Percentiles rank a stretch among this genome's conserved stretches.
Conservation (phyloP, 2,113 vertebrate genomes). For the Spea multiplicata region DNA sequence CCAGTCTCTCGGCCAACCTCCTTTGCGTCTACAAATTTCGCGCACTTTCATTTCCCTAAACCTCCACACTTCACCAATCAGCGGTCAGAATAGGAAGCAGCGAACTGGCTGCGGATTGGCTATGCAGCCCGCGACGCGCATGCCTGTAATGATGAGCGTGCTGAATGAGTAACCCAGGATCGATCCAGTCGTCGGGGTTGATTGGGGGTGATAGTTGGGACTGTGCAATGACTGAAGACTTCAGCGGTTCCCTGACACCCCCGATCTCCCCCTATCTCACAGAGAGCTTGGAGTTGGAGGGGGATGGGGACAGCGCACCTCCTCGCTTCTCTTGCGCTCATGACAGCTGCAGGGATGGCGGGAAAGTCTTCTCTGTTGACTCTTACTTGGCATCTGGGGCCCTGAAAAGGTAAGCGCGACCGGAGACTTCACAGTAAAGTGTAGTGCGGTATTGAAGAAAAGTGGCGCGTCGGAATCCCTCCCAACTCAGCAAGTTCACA, state of each 20-base stretch:
- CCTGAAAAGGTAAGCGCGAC: conserved; percentile 77
- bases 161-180: conserved; percentile 37
- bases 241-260: conserved; percentile 63
- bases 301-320: conserved; percentile 59
- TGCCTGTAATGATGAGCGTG: background rate
- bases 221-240: conserved; percentile 73
- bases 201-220: too few relatives aligned
- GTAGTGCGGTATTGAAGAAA: too few relatives aligned
- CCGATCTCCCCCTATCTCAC: conserved; percentile 69
- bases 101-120: background rate
- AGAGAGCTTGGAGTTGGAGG: conserved; percentile 70
- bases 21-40: background rate
- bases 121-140: background rate
- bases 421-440: too few relatives aligned
- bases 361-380: conserved; percentile 67
- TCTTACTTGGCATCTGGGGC: conserved; percentile 80
- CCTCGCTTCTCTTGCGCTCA: conserved; percentile 81
- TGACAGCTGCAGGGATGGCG: conserved; percentile 59
- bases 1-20: too few relatives aligned
- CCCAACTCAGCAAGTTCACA: too few relatives aligned
- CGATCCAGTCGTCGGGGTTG: too few relatives aligned
- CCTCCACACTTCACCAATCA: background rate
- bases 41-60: background rate
- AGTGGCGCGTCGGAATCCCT: too few relatives aligned
- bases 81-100: too few relatives aligned